Conservation (phyloP, 2,113 vertebrate genomes). For the Gnathonemus echidnorhynchus region DNA sequence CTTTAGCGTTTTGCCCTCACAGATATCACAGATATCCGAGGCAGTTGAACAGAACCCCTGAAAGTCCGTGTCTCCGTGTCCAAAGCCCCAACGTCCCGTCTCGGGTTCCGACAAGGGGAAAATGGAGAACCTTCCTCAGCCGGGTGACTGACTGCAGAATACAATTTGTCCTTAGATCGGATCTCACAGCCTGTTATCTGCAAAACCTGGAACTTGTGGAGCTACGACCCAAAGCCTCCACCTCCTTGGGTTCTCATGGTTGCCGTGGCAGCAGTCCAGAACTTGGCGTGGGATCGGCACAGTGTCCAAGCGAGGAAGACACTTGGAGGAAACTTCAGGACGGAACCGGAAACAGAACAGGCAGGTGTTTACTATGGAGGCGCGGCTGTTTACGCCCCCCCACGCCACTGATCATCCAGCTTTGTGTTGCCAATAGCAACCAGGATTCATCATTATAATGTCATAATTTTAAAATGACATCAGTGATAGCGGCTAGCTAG, state of each 20-base stretch:
- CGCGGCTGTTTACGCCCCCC: background rate
- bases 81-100: background rate
- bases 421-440: background rate
- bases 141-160: background rate
- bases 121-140: background rate
- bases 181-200: background rate
- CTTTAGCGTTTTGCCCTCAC: slow-evolving; percentile 69
- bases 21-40: slow-evolving; percentile 55
- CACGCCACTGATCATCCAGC: background rate
- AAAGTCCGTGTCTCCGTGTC: slow-evolving; percentile 29
- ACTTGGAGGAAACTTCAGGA: background rate
- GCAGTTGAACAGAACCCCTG: slow-evolving; percentile 35
- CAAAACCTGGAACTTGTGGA: background rate
- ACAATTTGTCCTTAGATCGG: background rate
- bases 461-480: background rate
- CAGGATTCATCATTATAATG: background rate
- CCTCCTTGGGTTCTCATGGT: background rate
- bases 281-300: background rate
- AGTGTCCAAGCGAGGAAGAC: background rate
- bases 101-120: background rate
- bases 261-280: background rate
- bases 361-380: background rate
- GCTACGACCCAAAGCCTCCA: background rate
- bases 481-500: background rate
- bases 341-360: background rate